phyloP scores from a whole-genome alignment of 2,797 vertebrate genomes.

The Oreochromis mossambicus region DNA sequence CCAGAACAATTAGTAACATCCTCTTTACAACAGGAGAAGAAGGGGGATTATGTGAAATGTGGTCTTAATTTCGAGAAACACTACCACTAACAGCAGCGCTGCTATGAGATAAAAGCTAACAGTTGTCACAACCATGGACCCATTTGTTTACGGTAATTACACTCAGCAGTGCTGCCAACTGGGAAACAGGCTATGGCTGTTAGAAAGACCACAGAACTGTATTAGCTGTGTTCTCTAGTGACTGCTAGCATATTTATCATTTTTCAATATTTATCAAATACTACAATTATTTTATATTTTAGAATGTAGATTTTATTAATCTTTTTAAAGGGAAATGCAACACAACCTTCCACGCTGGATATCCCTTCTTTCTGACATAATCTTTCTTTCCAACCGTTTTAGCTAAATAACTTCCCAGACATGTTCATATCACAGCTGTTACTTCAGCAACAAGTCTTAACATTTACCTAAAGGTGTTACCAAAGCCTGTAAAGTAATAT shows the following conservation, averaged over 20 bases:
- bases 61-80: conserved; percentile 25
- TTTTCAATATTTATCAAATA: background rate
- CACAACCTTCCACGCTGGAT: background rate
- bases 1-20: conserved; percentile 30
- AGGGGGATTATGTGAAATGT: conserved; percentile 11
- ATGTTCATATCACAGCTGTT: background rate
- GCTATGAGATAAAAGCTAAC: conserved; percentile 19
- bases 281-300: background rate
- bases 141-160: conserved; percentile 24
- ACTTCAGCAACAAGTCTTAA: background rate
- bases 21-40: background rate
- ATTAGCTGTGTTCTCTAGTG: background rate
- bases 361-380: background rate
- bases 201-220: background rate
- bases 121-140: conserved; percentile 14
- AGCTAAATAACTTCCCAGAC: background rate
- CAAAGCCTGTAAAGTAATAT: too few species aligned
- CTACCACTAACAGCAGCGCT: conserved; percentile 9
- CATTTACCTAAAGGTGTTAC: background rate
- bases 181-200: background rate
- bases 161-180: background rate
- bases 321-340: background rate
- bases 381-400: background rate
- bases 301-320: background rate
- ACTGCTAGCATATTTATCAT: background rate